phyloP scores from a whole-genome alignment of 2,113 vertebrate genomes.

The Verasper variegatus region DNA sequence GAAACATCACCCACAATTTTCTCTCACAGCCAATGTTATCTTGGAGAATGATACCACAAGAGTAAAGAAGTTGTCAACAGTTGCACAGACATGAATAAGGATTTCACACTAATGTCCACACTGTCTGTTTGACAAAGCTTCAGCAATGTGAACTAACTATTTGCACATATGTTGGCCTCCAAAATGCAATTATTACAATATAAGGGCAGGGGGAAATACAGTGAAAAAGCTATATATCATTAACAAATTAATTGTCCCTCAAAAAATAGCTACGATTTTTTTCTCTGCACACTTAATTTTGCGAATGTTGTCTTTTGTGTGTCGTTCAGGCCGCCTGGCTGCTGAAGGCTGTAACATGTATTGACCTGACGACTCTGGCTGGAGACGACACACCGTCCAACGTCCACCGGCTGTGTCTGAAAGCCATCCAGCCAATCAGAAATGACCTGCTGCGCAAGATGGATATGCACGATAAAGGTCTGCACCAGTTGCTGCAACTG shows the following conservation, averaged over 20 bases:
- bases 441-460: conserved; percentile 88
- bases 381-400: conserved; percentile 94
- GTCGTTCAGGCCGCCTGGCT: conserved; percentile 91
- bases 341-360: conserved; percentile 91
- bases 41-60: too few species aligned
- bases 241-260: too few species aligned
- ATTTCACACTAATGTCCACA: background rate
- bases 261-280: too few species aligned
- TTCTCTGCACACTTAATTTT: background rate
- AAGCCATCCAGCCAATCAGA: conserved; percentile 90
- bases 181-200: too few species aligned
- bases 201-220: too few species aligned
- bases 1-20: background rate
- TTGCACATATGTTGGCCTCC: background rate
- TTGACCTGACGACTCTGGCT: conserved; percentile 94
- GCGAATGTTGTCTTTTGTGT: background rate
- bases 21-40: background rate
- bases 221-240: too few species aligned
- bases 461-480: conserved; percentile 91
- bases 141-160: background rate
- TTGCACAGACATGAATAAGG: too few species aligned
- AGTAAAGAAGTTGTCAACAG: too few species aligned
- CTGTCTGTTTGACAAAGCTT: background rate
- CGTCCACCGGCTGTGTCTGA: conserved; percentile 90
- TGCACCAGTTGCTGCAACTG: background rate